phyloP scores from a whole-genome alignment of 2,888 invertebrate species.

The Brachylomia viminalis region DNA sequence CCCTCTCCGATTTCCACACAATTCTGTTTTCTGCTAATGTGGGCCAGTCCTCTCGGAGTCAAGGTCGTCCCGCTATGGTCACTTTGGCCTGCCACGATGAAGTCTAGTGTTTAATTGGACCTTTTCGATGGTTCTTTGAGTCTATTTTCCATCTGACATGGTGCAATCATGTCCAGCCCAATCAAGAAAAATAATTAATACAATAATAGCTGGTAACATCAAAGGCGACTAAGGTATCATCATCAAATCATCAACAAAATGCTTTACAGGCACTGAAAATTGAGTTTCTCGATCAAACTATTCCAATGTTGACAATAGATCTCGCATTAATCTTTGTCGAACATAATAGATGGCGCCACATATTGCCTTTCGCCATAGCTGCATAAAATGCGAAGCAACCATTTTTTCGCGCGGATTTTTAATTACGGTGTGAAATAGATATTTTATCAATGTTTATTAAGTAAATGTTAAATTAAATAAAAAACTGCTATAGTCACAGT shows the following conservation, averaged over 20 bases:
- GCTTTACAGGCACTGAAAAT: neutral
- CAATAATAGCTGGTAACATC: neutral
- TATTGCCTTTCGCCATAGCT: conserved; percentile 9
- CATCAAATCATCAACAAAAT: too few relatives aligned
- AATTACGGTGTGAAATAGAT: neutral
- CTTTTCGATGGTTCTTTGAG: neutral
- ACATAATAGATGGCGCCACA: conserved; percentile 34
- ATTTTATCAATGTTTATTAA: neutral
- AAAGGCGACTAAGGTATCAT: neutral
- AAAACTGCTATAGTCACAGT: neutral
- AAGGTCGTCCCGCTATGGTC: neutral
- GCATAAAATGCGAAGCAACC: conserved; percentile 4
- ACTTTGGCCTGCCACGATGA: neutral
- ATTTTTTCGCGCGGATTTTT: conserved; percentile 1
- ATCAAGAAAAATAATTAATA: neutral
- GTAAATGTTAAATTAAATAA: neutral
- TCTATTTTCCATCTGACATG: neutral
- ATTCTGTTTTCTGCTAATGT: neutral
- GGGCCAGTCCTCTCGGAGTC: neutral
- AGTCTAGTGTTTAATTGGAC: neutral
- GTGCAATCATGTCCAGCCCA: neutral
- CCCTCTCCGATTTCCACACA: neutral
- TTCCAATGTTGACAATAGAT: conserved; percentile 29
- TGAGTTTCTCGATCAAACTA: conserved; percentile 1
- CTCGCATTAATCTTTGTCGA: conserved; percentile 42